These are phyloP conservation scores for Siphamia tubifer DNA, from an alignment of 2,113 vertebrate species.

Conservation along the genomic window DNA sequence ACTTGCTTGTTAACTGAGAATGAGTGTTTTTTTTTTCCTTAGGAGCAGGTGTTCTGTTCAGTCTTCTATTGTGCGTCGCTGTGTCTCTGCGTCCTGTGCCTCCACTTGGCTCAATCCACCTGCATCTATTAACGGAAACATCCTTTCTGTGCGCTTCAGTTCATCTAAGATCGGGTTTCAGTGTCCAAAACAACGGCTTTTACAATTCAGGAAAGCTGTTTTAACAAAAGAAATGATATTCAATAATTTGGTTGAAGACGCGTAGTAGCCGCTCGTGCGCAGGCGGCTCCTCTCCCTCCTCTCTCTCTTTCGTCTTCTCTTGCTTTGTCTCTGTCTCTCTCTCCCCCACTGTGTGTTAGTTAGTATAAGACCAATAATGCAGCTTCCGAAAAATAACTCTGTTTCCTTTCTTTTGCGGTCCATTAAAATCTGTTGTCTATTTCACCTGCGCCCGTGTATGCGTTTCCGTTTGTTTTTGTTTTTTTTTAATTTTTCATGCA, in stretches of 20 bases:
- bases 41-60: conserved; percentile 49
- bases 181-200: neutral
- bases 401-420: neutral
- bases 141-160: conserved; percentile 20
- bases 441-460: neutral
- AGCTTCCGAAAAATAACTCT: conserved; percentile 1
- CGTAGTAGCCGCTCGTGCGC: conserved; percentile 4
- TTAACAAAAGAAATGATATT: neutral
- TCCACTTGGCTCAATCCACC: conserved; percentile 59
- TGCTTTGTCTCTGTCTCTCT: no score
- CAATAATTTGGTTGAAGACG: neutral
- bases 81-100: conserved; percentile 28
- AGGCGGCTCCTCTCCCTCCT: conserved; percentile 2
- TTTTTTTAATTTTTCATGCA: neutral
- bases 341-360: neutral
- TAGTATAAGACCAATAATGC: conserved; percentile 11
- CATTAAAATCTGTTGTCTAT: neutral
- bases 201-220: neutral
- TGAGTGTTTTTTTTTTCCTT: neutral
- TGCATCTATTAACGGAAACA: conserved; percentile 53
- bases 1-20: neutral
- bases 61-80: conserved; percentile 26
- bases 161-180: conserved; percentile 2
- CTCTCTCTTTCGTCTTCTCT: neutral
- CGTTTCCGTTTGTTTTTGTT: neutral